Percentiles rank a stretch among this genome's conserved stretches.
phyloP scores from a whole-genome alignment of 2,113 vertebrate genomes.

The Zosterops hypoxanthus region DNA sequence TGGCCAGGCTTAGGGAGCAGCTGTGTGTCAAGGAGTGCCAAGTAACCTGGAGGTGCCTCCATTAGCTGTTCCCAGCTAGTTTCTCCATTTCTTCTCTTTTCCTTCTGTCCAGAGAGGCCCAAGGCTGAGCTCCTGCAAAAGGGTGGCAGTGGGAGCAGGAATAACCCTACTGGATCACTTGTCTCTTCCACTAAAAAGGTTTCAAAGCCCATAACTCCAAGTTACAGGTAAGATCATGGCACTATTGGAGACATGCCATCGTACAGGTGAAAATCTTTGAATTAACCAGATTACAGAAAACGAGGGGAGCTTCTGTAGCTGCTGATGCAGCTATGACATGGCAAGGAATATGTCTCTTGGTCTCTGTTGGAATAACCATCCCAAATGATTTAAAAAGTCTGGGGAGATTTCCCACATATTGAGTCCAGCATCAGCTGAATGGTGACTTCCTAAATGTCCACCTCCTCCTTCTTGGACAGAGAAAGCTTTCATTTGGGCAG shows the following conservation, averaged over 20 bases:
- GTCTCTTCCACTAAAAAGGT: not conserved
- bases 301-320: not conserved
- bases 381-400: not conserved
- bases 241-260: not conserved
- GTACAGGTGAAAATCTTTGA: not conserved
- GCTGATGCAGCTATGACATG: not conserved
- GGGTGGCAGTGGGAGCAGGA: not conserved
- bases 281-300: not conserved
- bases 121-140: not conserved
- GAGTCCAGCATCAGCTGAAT: not conserved
- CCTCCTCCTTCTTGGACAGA: not conserved
- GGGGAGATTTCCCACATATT: not conserved
- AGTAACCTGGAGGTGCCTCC: not conserved
- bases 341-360: not conserved
- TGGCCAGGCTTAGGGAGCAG: accelerated
- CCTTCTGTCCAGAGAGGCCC: not conserved
- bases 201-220: not conserved
- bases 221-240: not conserved
- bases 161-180: not conserved
- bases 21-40: accelerated
- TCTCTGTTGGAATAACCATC: not conserved
- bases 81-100: not conserved
- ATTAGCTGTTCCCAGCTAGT: not conserved
- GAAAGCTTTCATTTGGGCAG: not conserved
- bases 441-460: not conserved